Evolutionary conservation across 2,113 vertebrate species (phyloP).

Genomic region (Hippocampus abdominalis): DNA sequence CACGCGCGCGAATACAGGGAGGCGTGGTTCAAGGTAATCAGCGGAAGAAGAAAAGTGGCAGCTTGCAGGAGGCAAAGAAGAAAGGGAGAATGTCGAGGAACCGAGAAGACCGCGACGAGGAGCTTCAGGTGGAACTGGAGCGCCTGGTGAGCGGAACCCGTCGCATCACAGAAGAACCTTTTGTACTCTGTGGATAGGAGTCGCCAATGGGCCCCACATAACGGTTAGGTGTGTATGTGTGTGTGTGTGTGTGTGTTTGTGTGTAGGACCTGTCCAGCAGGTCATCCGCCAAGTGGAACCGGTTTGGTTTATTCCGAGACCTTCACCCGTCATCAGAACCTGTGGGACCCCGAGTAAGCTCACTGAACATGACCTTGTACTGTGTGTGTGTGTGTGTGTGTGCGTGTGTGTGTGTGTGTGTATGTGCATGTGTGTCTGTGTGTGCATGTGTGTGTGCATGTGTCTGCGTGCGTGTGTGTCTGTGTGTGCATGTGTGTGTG

Average conservation of each 20-base stretch:
- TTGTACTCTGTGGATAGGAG: neutral
- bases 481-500: constrained; percentile 5
- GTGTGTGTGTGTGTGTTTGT: constrained; percentile 9
- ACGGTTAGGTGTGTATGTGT: neutral
- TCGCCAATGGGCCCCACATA: neutral
- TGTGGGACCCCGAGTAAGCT: constrained; percentile 50
- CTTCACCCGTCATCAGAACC: constrained; percentile 53
- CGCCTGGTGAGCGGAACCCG: constrained; percentile 38
- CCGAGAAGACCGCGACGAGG: constrained; percentile 37
- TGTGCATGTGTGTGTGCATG: constrained; percentile 1
- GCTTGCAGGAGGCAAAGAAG: constrained; percentile 54
- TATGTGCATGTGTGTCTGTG: no score
- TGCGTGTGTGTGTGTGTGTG: neutral
- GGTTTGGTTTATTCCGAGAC: constrained; percentile 56
- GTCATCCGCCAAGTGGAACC: constrained; percentile 35
- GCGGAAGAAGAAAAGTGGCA: constrained; percentile 17
- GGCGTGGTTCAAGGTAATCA: constrained; percentile 9
- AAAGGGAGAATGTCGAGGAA: constrained; percentile 52
- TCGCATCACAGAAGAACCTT: neutral
- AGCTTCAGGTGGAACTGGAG: constrained; percentile 39
- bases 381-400: constrained; percentile 11
- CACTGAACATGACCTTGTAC: no score
- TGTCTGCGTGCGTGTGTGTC: constrained; percentile 15
- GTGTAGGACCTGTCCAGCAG: constrained; percentile 45
- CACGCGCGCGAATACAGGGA: neutral